Base-by-base conservation (phyloP, 2,797 vertebrate species). In the Coreius guichenoti region DNA sequence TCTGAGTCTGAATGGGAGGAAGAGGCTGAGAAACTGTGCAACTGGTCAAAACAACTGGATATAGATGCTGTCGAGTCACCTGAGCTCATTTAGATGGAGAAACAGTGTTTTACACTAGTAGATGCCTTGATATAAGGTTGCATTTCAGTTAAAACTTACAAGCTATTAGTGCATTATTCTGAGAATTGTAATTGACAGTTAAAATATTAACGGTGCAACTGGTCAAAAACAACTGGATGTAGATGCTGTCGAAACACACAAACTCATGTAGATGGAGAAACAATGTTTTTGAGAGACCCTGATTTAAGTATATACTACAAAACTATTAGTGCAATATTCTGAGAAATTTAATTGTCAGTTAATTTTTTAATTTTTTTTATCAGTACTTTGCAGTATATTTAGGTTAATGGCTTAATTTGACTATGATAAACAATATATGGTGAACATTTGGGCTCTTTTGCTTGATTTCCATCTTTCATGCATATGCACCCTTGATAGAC, bases 1-100 rank as follows among this genome's bases (percentile, higher is more conserved):
- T 87, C 51, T 79, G 87, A 91, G 69, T 91, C 92, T 87, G 90
- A 93, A 72, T 88, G 79, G 90, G 89, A 95, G 67, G 84, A 93
- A 16, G 90, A 94, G 85, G 91, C 88, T 56, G 89, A 89, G 80
- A 89, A 86, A 87, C 88, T 93, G 4, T 89, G 90, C 83, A 76
- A 63, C 74, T 93, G 87, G 89, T 90, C 90, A 65, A 90, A 90
- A 84, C 80, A 88, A 26, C 87, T 93, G 21, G 80, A 85, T 78
- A 67, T 91, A 63, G 90, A 94, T 67, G 85, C 88, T 79, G 88
- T 0, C 43, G n/a, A 56, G 21, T n/a, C 45, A 54, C 70, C 29
- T 8, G 14, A 14, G 5, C 56, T 77, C 33, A 45, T 49, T 21
- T 49, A 33, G 26, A 33, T 8, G 8, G 58, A 67, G 58, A 49